Evolutionary conservation across 1,140 invertebrate genomes (phyloP).

Genomic region (Cylas formicarius): DNA sequence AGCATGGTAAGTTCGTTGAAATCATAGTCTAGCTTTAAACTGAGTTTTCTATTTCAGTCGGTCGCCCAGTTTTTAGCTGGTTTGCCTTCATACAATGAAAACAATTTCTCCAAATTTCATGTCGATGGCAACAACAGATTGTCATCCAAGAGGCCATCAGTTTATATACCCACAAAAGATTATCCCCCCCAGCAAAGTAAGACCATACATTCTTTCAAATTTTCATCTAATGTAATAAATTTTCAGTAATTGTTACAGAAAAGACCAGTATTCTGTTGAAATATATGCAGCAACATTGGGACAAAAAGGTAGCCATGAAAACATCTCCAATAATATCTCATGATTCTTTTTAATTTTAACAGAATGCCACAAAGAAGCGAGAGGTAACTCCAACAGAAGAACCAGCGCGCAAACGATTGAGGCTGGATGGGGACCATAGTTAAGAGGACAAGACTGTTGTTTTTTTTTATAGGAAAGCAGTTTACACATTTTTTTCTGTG

Average conservation of each 20-base stretch:
- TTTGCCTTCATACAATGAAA: conserved; percentile 81
- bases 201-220: conserved; percentile 20
- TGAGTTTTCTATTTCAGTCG: too few relatives aligned
- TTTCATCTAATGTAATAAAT: conserved; percentile 24
- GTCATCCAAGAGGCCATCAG: conserved; percentile 76
- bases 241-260: conserved; percentile 88
- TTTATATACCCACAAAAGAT: conserved; percentile 85
- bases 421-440: too few relatives aligned
- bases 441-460: too few relatives aligned
- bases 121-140: conserved; percentile 76
- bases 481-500: too few relatives aligned
- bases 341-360: conserved; percentile 2
- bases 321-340: not conserved
- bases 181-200: conserved; percentile 82
- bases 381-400: conserved; percentile 12
- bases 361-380: conserved; percentile 16
- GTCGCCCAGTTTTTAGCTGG: conserved; percentile 85
- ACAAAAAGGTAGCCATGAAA: conserved; percentile 65
- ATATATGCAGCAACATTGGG: conserved; percentile 90
- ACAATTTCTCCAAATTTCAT: conserved; percentile 85
- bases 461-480: too few relatives aligned
- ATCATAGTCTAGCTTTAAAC: too few relatives aligned
- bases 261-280: conserved; percentile 88
- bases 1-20: too few relatives aligned
- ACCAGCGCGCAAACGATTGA: conserved; percentile 15